These are phyloP conservation scores for Trogon surrucura DNA, from an alignment of 2,113 vertebrate species.

Conservation along the genomic window DNA sequence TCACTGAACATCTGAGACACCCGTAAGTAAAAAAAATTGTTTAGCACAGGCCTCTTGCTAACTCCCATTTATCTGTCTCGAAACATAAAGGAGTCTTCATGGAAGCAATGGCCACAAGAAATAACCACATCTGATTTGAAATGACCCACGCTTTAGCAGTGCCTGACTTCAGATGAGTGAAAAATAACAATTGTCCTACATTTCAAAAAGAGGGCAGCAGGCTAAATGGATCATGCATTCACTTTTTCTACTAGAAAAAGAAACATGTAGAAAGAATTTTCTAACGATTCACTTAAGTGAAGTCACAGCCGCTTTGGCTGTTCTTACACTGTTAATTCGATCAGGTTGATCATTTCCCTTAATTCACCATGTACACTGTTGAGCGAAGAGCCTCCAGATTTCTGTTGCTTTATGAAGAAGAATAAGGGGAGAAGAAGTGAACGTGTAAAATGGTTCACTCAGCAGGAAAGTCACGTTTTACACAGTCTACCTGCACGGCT, in stretches of 20 bases:
- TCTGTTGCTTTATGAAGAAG: slow-evolving; percentile 32
- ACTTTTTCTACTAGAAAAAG: slow-evolving; percentile 19
- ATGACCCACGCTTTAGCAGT: background rate
- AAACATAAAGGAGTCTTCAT: background rate
- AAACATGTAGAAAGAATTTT: slow-evolving; percentile 3
- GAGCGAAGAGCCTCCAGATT: slow-evolving; percentile 42
- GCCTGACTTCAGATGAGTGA: background rate
- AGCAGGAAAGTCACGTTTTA: background rate
- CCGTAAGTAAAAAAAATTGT: background rate
- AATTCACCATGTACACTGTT: slow-evolving; percentile 47
- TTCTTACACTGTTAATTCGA: slow-evolving; percentile 62
- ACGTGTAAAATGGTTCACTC: background rate
- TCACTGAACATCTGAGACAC: background rate
- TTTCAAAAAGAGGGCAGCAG: slow-evolving; percentile 44
- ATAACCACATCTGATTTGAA: slow-evolving; percentile 13
- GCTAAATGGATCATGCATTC: slow-evolving; percentile 37
- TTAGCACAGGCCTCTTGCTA: slow-evolving; percentile 2
- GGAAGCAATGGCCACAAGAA: background rate
- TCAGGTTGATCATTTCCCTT: slow-evolving; percentile 38
- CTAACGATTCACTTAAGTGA: background rate
- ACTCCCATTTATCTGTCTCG: background rate
- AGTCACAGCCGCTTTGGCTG: slow-evolving; percentile 45
- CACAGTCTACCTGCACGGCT: background rate
- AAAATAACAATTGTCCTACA: slow-evolving; percentile 7
- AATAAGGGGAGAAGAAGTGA: slow-evolving; percentile 34